Base-by-base conservation (phyloP, 1,140 invertebrate species). In the Caenorhabditis tropicalis region DNA sequence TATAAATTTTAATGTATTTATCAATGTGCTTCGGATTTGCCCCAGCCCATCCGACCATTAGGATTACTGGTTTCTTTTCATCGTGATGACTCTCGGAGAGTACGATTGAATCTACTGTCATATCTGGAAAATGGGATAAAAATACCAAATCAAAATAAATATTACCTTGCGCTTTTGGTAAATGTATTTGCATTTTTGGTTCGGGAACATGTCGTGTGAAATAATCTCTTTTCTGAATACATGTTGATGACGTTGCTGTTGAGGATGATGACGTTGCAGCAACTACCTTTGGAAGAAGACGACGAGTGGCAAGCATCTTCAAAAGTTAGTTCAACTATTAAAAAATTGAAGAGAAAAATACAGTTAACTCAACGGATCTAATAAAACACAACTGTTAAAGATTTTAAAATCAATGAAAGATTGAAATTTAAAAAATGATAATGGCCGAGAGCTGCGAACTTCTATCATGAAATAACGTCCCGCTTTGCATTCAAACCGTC, bases 1-100 rank as follows among this genome's bases (percentile, higher is more conserved):
- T 58, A 48, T 84, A 84, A 49, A 84, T 58, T 21, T 46, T 53
- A 15, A 65, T 65, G 33, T 84, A 84, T 48, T 84, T 84, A 24
- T 81, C 70, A 31, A 84, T 65, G 39, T 84, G 83, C 24, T 49
- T 79, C n/a, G 70, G 51, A 43, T 84, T 81, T 6, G 83, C 65
- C 29, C 83, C 83, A 9, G 83, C 83, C 83, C 83, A 84, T 65
- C 83, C 83, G 56, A 84, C 36, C 74, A 84, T 46, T 33, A 84
- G 33, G 36, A 84, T 29, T 16, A 84, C 74, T 19, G 83, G 83
- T 19, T 84, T 84, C 74, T 80, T 84, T 36, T 70, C 58, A 21
- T 84, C 83, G 58, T 51, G 65, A 74, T 74, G 58, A 33, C 31
- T 53, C 21, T 81, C 79, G 5, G 39, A 6, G 24, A 81, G 48